Conservation (phyloP, 2,888 invertebrate genomes). For the Trichogramma dendrolimi region DNA sequence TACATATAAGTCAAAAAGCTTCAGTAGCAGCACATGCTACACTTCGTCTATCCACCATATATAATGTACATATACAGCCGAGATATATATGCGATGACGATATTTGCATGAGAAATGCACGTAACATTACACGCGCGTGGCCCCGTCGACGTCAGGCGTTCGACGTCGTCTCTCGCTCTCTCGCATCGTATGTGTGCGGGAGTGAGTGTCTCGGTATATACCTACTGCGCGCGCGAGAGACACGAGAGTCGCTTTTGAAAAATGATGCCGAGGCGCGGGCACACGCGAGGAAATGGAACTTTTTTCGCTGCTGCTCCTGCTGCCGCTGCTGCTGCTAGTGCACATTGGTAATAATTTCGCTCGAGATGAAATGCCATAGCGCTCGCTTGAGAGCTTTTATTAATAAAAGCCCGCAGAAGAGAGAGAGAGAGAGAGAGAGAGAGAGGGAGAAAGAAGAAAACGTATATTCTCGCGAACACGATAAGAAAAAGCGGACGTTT, state of each 20-base stretch:
- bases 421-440: background rate
- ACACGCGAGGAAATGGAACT: background rate
- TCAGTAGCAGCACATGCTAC: no score
- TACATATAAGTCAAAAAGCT: no score
- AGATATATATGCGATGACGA: constrained; percentile 15
- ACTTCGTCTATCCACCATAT: no score
- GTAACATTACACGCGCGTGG: background rate
- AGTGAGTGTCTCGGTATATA: background rate
- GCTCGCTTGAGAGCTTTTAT: constrained; percentile 5
- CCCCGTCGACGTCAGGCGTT: constrained; percentile 34
- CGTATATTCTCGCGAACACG: no score
- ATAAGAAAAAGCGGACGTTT: background rate
- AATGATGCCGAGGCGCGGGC: background rate
- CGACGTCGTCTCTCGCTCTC: constrained; percentile 19
- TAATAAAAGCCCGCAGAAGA: constrained; percentile 19
- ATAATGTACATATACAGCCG: no score
- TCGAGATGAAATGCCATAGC: constrained; percentile 14
- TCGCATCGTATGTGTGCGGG: background rate
- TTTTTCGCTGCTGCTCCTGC: constrained; percentile 3
- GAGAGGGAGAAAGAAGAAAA: background rate
- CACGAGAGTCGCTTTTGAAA: background rate
- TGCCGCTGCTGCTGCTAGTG: background rate
- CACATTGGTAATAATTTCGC: constrained; percentile 20
- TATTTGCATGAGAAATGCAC: constrained; percentile 29
- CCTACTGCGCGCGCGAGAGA: no score